Percentiles rank a stretch among this genome's conserved stretches.
These are phyloP conservation scores for Epiblema foenella DNA, from an alignment of 2,888 invertebrate genomes.

Conservation along the genomic window DNA sequence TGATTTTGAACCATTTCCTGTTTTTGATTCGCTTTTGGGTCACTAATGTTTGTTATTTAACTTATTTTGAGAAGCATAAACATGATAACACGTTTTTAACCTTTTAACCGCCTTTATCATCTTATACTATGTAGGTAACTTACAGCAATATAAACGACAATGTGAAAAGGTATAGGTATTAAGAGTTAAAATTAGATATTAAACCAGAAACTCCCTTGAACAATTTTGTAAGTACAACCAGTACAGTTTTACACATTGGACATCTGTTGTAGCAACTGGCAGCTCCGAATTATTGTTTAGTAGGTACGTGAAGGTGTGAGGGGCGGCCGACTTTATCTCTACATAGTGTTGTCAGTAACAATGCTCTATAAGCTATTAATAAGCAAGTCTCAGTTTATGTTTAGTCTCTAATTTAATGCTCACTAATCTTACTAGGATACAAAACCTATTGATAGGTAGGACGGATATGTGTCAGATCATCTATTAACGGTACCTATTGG, in stretches of 20 bases:
- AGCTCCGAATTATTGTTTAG: background rate
- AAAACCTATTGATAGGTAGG: too few species aligned
- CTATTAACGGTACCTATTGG: background rate
- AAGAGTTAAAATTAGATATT: background rate
- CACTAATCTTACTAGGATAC: background rate
- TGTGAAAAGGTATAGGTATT: background rate
- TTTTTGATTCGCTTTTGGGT: background rate
- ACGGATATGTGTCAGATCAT: too few species aligned
- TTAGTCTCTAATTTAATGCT: conserved; percentile 28
- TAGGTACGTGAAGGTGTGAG: conserved; percentile 50
- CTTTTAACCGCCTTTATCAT: background rate
- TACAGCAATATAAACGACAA: background rate
- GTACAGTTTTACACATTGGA: background rate
- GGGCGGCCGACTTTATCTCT: conserved; percentile 49
- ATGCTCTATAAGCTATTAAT: conserved; percentile 65
- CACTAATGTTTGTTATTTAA: background rate
- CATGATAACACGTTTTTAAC: background rate
- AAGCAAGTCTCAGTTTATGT: conserved; percentile 51
- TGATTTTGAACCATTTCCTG: background rate
- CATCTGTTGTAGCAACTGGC: background rate
- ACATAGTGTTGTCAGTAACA: conserved; percentile 57
- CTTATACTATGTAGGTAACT: too few species aligned
- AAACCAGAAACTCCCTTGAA: background rate
- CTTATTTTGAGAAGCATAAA: background rate
- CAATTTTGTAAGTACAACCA: background rate